Evolutionary conservation across 2,113 vertebrate genomes (phyloP).

Genomic region (Xenopus laevis): DNA sequence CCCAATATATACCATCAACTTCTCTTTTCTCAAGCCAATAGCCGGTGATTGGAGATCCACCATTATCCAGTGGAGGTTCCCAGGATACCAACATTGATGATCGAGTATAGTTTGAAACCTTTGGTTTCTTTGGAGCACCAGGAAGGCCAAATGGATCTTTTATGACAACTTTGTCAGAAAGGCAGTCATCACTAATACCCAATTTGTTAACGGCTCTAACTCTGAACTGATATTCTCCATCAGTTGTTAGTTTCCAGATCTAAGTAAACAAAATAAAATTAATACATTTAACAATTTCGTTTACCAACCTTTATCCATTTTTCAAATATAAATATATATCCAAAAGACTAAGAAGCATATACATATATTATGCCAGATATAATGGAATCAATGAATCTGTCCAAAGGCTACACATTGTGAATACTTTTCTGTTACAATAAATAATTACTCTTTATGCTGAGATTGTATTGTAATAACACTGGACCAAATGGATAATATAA

Average conservation of each 20-base stretch:
- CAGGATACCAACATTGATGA: conserved; percentile 89
- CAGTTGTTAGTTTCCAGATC: conserved; percentile 85
- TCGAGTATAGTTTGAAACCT: conserved; percentile 74
- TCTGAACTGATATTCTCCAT: conserved; percentile 88
- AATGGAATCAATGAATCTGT: too few species aligned
- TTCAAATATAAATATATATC: too few species aligned
- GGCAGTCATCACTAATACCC: conserved; percentile 88
- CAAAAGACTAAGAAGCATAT: too few species aligned
- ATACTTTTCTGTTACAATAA: too few species aligned
- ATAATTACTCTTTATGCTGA: too few species aligned
- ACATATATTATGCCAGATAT: too few species aligned
- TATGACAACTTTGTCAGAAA: conserved; percentile 89
- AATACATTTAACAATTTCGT: too few species aligned
- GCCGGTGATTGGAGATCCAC: conserved; percentile 89
- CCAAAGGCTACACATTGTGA: too few species aligned
- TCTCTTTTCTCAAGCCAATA: conserved; percentile 98
- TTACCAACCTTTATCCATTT: too few species aligned
- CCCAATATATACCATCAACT: conserved; percentile 89
- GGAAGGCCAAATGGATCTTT: conserved; percentile 91
- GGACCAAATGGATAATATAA: too few species aligned
- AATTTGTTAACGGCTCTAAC: conserved; percentile 92
- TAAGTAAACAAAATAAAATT: conserved; percentile 48
- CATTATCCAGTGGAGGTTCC: conserved; percentile 88
- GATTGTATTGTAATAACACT: too few species aligned
- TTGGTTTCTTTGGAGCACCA: conserved; percentile 88